Evolutionary conservation across 2,797 vertebrate genomes (phyloP), one percentile per base, ranked within the genome.

Genomic region (Gymnopithys bicolor): DNA sequence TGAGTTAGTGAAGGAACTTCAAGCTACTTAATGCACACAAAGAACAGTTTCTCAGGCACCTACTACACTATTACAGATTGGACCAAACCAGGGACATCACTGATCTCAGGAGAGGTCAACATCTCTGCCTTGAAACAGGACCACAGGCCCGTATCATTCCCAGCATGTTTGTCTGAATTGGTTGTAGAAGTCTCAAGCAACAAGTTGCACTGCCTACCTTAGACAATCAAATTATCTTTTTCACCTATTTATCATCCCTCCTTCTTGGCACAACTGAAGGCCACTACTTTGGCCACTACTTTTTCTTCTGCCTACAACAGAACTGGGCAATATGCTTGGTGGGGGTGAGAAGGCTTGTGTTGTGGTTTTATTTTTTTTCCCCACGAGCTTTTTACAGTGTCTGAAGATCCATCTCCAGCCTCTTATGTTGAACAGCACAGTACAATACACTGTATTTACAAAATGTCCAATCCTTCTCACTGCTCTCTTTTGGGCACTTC

Each of bases 321-420:
- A 90, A 89, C 19, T 37, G 25, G 6, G 4, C 7, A 85, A 67
- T 24, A 77, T 8, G 23, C 4, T 18, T 24, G 19, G 11, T 6
- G 27, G 14, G 67, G 39, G 25, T 17, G 4, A 11, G 11, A 5
- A 11, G 4, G 8, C 19, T 30, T 7, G 2, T 9, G 15, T 24
- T 63, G 13, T 0, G 2, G 1, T 24, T 27, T 10, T 19, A 15
- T 15, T 7, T 18, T 4, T 21, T 7, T 7, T n/a, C 17, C 52
- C 52, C 14, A 13, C 14, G 63, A 52, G 41, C 24, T 93, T 94
- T 86, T 86, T 55, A 62, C 4, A 6, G n/a, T 5, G 7, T 48
- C 16, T 3, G 1, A 71, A 78, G 13, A 88, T 30, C 32, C 27
- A 33, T 23, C 39, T 43, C 60, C 76, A 77, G 60, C 32, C 41